These are phyloP conservation scores for Psittacula cyanocephala DNA, from an alignment of 2,113 vertebrate species.

Conservation along the genomic window DNA sequence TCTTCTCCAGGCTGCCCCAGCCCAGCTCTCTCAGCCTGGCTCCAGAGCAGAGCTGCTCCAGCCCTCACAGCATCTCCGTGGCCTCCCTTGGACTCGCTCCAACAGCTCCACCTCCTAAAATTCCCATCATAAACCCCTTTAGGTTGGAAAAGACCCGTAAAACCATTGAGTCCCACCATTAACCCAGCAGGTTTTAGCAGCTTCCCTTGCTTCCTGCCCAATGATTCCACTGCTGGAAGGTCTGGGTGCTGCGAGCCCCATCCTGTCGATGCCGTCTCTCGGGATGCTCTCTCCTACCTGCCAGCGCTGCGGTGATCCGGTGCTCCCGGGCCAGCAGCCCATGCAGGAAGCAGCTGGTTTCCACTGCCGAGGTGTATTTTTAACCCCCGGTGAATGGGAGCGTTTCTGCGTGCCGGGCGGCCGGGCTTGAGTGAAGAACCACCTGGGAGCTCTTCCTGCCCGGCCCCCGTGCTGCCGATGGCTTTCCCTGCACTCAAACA, in stretches of 20 bases:
- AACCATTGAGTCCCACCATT: neutral
- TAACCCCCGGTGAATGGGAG: neutral
- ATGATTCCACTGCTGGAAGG: accelerated
- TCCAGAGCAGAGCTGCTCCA: neutral
- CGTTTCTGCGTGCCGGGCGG: neutral
- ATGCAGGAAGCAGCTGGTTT: conserved; percentile 61
- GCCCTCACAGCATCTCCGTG: neutral
- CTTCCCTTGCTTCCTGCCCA: neutral
- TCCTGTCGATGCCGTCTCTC: accelerated
- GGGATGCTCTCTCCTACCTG: neutral
- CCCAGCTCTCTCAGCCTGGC: neutral
- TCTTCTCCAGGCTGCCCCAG: too few relatives aligned
- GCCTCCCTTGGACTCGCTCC: neutral
- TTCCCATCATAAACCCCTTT: neutral
- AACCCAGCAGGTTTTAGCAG: neutral
- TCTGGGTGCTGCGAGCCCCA: neutral
- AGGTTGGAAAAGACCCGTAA: neutral
- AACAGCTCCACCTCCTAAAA: neutral
- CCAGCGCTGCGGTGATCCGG: accelerated
- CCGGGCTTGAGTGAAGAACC: conserved; percentile 15
- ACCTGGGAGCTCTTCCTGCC: conserved; percentile 57
- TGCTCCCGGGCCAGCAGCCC: neutral
- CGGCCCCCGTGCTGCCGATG: neutral
- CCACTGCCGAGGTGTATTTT: conserved; percentile 26
- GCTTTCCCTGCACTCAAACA: neutral